A percentile compares a stretch with the other conserved stretches of the same genome.
Conservation (phyloP, 2,888 invertebrate species). For the Trichopoda pennipes region DNA sequence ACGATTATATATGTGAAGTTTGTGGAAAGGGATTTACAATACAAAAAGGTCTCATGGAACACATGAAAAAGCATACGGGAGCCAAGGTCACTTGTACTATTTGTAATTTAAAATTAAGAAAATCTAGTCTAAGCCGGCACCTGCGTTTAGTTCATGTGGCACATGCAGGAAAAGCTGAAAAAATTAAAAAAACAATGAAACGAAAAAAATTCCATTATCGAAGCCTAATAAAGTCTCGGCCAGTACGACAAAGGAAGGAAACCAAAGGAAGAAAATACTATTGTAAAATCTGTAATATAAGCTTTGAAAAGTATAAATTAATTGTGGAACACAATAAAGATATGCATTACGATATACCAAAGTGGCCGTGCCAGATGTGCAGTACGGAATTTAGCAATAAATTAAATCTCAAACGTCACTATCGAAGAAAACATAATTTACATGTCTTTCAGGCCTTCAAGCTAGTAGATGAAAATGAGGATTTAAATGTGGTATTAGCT, state of each 20-base stretch:
- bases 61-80: conserved; percentile 41
- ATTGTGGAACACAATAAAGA: conserved; percentile 37
- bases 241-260: neutral
- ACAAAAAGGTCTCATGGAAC: neutral
- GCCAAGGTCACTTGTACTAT: conserved; percentile 48
- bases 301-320: conserved; percentile 64
- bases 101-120: conserved; percentile 41
- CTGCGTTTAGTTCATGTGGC: conserved; percentile 39
- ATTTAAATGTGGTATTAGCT: conserved; percentile 10
- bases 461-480: conserved; percentile 29
- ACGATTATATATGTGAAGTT: conserved; percentile 37
- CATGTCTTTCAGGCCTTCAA: conserved; percentile 16
- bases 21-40: conserved; percentile 29
- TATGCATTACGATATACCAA: conserved; percentile 20
- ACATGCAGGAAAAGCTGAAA: conserved; percentile 11
- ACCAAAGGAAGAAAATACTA: neutral
- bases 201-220: conserved; percentile 9
- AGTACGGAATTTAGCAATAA: neutral
- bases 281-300: conserved; percentile 28
- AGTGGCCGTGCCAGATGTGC: conserved; percentile 40
- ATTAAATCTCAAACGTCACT: conserved; percentile 38
- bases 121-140: conserved; percentile 31
- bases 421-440: conserved; percentile 36
- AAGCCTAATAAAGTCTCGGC: neutral
- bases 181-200: neutral